phyloP scores from a whole-genome alignment of 1,140 invertebrate species.

The Ceratoteleas bidentatus region DNA sequence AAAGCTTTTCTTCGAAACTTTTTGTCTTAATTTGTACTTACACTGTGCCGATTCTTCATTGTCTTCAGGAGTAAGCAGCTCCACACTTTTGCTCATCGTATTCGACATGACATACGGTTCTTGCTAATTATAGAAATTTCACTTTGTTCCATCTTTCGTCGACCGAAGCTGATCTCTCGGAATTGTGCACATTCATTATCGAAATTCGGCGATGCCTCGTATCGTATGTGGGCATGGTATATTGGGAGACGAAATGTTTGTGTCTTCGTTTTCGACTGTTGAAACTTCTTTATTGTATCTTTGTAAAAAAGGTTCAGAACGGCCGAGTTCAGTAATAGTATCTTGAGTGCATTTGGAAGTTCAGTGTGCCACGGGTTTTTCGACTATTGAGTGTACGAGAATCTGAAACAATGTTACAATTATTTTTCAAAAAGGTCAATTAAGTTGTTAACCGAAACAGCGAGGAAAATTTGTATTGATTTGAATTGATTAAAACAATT shows the following conservation, averaged over 20 bases:
- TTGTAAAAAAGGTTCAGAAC: constrained; percentile 14
- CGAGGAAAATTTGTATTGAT: no score
- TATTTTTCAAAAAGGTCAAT: no score
- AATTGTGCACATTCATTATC: constrained; percentile 17
- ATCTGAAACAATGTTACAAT: no score
- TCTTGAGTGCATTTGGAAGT: no score
- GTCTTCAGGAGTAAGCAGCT: constrained; percentile 48
- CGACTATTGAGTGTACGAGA: no score
- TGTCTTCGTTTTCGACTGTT: no score
- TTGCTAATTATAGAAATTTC: constrained; percentile 22
- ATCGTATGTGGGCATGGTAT: constrained; percentile 20
- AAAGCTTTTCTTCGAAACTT: background rate
- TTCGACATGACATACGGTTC: constrained; percentile 6
- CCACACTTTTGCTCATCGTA: constrained; percentile 57
- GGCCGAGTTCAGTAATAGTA: background rate
- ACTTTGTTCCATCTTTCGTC: constrained; percentile 26
- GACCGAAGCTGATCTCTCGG: constrained; percentile 18
- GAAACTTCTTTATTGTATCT: constrained; percentile 1
- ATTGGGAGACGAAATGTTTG: no score
- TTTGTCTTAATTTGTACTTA: constrained; percentile 5
- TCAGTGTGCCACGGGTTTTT: no score
- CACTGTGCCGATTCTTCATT: constrained; percentile 31
- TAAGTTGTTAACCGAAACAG: no score
- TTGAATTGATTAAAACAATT: no score
- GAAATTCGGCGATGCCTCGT: constrained; percentile 14